phyloP scores from a whole-genome alignment of 2,888 invertebrate species.

The Ectropis crepuscularia region DNA sequence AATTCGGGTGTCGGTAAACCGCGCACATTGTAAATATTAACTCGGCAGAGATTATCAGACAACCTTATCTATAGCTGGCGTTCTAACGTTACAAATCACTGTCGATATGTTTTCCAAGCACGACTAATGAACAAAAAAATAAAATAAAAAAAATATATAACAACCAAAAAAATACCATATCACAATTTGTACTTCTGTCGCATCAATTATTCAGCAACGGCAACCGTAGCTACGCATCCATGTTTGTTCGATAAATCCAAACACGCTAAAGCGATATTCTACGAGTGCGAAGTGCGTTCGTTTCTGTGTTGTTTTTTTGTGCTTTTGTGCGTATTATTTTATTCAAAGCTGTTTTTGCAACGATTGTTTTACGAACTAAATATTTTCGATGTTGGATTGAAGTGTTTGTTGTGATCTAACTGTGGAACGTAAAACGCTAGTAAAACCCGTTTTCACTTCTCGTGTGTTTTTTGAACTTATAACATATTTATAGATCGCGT shows the following conservation, averaged over 20 bases:
- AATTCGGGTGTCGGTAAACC: too few species aligned
- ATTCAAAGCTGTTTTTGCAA: constrained; percentile 10
- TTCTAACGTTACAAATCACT: too few species aligned
- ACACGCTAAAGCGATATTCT: constrained; percentile 21
- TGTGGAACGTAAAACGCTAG: not conserved
- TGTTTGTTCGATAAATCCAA: constrained; percentile 63
- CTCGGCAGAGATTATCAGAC: too few species aligned
- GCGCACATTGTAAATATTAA: too few species aligned
- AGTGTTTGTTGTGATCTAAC: constrained; percentile 1
- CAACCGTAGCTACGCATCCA: constrained; percentile 40
- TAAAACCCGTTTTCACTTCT: too few species aligned
- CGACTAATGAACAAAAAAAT: too few species aligned
- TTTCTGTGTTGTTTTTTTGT: constrained; percentile 4
- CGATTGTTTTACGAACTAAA: constrained; percentile 3
- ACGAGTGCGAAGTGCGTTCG: constrained; percentile 16
- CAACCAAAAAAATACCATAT: too few species aligned
- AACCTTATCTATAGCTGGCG: too few species aligned
- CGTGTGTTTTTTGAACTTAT: too few species aligned
- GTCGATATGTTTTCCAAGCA: too few species aligned
- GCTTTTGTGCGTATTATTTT: constrained; percentile 17
- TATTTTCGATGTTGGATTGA: constrained; percentile 1
- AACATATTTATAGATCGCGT: too few species aligned
- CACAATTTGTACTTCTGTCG: not conserved
- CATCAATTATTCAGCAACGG: not conserved
- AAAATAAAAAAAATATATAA: too few species aligned